phyloP scores from a whole-genome alignment of 1,140 invertebrate species.

The Drosophila punjabiensis region DNA sequence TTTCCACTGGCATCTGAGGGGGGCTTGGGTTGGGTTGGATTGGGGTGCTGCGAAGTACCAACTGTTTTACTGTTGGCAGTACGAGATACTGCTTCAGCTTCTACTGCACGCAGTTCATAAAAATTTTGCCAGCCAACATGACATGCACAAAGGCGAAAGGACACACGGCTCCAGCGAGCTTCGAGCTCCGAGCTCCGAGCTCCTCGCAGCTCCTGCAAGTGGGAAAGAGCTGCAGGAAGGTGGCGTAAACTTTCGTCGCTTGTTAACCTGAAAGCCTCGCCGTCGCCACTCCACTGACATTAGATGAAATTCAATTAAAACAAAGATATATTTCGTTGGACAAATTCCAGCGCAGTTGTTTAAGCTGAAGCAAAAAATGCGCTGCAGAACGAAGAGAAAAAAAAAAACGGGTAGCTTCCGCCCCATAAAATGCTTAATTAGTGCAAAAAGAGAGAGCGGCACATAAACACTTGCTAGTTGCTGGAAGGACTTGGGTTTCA shows the following conservation, averaged over 20 bases:
- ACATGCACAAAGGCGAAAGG: constrained; percentile 82
- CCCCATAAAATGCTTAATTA: constrained; percentile 74
- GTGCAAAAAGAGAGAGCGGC: constrained; percentile 22
- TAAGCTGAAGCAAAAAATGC: constrained; percentile 53
- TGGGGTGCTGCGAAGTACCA: constrained; percentile 31
- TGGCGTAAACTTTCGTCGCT: constrained; percentile 74
- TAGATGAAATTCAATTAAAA: constrained; percentile 82
- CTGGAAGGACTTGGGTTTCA: constrained; percentile 9
- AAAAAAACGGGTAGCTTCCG: constrained; percentile 20
- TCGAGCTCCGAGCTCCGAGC: neutral
- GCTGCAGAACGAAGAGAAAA: neutral
- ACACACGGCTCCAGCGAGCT: constrained; percentile 52
- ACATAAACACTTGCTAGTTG: constrained; percentile 32
- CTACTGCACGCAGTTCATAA: constrained; percentile 78
- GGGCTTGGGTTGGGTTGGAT: neutral
- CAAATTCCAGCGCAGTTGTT: constrained; percentile 44
- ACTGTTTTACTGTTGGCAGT: constrained; percentile 55
- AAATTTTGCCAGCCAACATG: constrained; percentile 82
- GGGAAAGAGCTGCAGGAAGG: constrained; percentile 49
- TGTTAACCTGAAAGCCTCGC: constrained; percentile 72
- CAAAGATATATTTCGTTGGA: constrained; percentile 74
- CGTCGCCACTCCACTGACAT: constrained; percentile 52
- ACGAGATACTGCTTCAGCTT: constrained; percentile 41
- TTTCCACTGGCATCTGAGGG: constrained; percentile 26
- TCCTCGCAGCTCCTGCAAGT: constrained; percentile 10